Conservation (phyloP, 2,797 vertebrate genomes). For the Acrocephalus scirpaceus region DNA sequence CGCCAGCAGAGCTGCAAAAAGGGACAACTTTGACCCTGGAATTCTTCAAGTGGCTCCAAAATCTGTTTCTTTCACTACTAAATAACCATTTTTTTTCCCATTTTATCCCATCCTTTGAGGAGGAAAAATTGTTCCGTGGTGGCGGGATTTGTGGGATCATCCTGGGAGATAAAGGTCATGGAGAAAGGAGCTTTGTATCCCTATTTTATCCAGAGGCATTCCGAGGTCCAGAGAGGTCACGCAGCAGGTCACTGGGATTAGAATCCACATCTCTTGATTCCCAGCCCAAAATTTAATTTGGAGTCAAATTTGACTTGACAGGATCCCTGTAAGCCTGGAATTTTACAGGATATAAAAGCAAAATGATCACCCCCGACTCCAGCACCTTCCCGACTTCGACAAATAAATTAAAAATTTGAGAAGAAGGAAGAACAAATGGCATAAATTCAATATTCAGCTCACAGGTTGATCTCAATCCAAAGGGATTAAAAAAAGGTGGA, state of each 20-base stretch:
- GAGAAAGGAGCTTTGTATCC: neutral
- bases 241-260: conserved; percentile 4
- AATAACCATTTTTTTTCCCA: neutral
- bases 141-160: neutral
- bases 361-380: neutral
- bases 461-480: neutral
- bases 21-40: neutral
- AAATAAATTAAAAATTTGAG: neutral
- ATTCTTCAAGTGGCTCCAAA: neutral
- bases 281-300: conserved; percentile 45
- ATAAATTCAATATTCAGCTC: neutral
- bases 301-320: conserved; percentile 26
- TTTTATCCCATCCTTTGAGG: neutral
- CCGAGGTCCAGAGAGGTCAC: neutral
- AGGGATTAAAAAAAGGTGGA: rapidly evolving
- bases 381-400: neutral
- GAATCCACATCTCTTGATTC: neutral
- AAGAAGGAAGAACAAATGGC: rapidly evolving
- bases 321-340: conserved; percentile 10
- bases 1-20: neutral
- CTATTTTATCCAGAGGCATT: neutral
- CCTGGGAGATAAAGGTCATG: neutral
- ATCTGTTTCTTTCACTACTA: neutral
- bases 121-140: neutral
- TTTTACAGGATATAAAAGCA: neutral